Percentiles rank a stretch among this genome's conserved stretches.
These are phyloP conservation scores for Morone saxatilis DNA, from an alignment of 2,113 vertebrate species.

Conservation along the genomic window DNA sequence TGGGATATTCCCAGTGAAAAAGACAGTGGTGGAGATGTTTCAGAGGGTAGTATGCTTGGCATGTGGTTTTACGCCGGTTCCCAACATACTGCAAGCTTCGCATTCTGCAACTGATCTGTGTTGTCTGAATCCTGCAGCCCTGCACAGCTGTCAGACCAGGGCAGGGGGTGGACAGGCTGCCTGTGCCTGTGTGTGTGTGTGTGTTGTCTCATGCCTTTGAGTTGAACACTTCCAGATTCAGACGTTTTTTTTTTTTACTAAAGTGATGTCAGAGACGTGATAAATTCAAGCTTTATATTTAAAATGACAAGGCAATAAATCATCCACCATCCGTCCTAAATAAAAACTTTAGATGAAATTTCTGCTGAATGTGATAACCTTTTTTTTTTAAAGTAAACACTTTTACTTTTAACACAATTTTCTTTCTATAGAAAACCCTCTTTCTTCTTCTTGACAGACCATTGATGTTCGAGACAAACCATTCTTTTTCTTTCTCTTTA, in stretches of 20 bases:
- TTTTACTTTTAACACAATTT: conserved; percentile 30
- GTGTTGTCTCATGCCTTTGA: conserved; percentile 48
- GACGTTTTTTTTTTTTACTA: conserved; percentile 49
- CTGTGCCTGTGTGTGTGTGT: conserved; percentile 41
- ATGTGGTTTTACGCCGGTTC: conserved; percentile 80
- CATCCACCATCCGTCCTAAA: conserved; percentile 50
- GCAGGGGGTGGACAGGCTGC: conserved; percentile 56
- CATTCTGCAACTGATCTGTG: conserved; percentile 84
- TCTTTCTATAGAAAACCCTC: neutral
- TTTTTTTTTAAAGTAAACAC: conserved; percentile 20
- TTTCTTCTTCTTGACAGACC: conserved; percentile 32
- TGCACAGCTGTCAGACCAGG: conserved; percentile 81
- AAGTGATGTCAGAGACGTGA: conserved; percentile 46
- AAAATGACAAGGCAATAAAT: conserved; percentile 61
- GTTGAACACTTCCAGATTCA: conserved; percentile 61
- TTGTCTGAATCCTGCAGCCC: conserved; percentile 80
- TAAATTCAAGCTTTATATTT: conserved; percentile 49
- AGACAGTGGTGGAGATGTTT: conserved; percentile 69
- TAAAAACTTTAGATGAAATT: conserved; percentile 44
- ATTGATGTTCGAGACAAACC: conserved; percentile 47
- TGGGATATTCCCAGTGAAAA: conserved; percentile 53
- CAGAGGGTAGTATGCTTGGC: conserved; percentile 75
- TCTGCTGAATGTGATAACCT: conserved; percentile 30
- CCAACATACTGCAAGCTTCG: conserved; percentile 79
- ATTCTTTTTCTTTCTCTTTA: conserved; percentile 19